Percentiles rank a stretch among this genome's conserved stretches.
phyloP scores from a whole-genome alignment of 2,113 vertebrate species.

The Bambusicola thoracicus region DNA sequence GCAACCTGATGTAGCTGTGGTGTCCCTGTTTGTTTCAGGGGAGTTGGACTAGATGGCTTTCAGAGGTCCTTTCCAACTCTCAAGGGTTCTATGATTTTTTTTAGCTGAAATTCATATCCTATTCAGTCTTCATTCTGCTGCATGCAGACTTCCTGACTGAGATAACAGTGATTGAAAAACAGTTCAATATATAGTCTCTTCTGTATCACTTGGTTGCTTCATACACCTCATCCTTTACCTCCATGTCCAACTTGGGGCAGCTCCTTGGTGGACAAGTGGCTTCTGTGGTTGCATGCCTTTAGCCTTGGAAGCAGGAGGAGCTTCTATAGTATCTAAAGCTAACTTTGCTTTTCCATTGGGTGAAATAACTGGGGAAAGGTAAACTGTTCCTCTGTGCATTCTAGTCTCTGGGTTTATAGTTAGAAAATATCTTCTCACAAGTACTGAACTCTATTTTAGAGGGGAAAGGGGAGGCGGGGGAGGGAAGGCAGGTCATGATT shows the following conservation, averaged over 20 bases:
- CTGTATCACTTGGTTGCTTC: neutral
- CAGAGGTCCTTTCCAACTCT: no score
- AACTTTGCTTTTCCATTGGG: neutral
- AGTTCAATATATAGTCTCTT: neutral
- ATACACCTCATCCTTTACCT: rapidly evolving
- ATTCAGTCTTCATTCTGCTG: neutral
- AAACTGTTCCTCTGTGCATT: rapidly evolving
- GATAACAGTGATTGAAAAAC: neutral
- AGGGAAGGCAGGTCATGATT: neutral
- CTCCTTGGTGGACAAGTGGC: neutral
- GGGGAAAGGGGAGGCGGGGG: rapidly evolving
- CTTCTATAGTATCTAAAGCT: neutral
- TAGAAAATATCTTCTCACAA: neutral
- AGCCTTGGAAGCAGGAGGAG: neutral
- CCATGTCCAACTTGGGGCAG: neutral
- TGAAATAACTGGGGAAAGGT: neutral
- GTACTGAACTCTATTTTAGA: neutral
- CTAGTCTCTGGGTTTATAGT: neutral
- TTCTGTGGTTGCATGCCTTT: neutral
- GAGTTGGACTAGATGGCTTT: no score
- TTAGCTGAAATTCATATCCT: neutral
- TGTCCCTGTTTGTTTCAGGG: no score
- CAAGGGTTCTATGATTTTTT: no score
- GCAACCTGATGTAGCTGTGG: no score
- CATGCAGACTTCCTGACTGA: neutral